phyloP scores from a whole-genome alignment of 2,113 vertebrate genomes.

The Lathamus discolor region DNA sequence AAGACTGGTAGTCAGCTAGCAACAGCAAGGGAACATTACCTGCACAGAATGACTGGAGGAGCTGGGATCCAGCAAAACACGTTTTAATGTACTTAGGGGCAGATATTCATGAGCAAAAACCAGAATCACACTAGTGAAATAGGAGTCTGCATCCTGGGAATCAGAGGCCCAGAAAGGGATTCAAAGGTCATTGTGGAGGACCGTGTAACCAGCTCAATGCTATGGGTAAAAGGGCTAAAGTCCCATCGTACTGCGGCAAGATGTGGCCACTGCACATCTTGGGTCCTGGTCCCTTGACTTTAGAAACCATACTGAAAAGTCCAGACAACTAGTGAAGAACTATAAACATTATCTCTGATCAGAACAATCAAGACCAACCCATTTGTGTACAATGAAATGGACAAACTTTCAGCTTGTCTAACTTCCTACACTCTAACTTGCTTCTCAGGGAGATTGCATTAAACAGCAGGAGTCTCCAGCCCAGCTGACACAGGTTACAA shows the following conservation, averaged over 20 bases:
- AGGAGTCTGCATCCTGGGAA: background rate
- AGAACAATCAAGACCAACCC: background rate
- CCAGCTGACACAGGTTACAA: background rate
- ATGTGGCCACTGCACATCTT: background rate
- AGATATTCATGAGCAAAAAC: background rate
- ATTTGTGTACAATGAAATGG: background rate
- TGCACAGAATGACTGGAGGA: background rate
- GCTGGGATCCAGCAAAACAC: background rate
- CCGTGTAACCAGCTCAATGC: background rate
- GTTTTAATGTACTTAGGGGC: background rate
- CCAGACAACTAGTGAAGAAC: background rate
- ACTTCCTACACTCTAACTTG: background rate
- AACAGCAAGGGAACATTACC: background rate
- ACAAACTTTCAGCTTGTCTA: background rate
- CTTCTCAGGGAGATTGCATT: background rate
- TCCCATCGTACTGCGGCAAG: fast-evolving
- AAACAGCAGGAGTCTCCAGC: background rate
- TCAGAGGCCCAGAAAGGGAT: background rate
- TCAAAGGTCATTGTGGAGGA: background rate
- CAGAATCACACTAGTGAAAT: background rate
- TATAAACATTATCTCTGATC: background rate
- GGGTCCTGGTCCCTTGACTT: background rate
- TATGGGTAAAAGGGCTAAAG: background rate
- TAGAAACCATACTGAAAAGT: background rate
- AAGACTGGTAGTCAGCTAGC: background rate